Base-by-base conservation (phyloP, 2,888 invertebrate genomes). In the Caenorhabditis sp. region DNA sequence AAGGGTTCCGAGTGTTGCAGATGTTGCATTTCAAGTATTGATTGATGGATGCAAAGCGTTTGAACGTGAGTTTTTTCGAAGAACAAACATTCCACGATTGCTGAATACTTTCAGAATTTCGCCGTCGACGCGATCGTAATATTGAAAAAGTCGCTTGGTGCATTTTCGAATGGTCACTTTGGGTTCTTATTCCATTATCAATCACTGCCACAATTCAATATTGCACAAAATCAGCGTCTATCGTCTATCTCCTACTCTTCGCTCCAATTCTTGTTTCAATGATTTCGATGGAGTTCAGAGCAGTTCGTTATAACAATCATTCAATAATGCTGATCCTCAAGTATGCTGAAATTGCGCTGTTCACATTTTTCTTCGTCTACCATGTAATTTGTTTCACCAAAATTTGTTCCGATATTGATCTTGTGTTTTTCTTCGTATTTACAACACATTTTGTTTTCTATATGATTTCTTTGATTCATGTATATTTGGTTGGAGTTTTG, bases 311-410 rank as follows among this genome's bases (percentile, higher is more conserved):
- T 37, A 14, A 23, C 12, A 58, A 23, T 21, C 23, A 19, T 8
- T 19, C 58, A 14, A 10, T 19, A 12, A 43, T 58, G 10, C 36
- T 37, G 1, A 37, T 58, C 21, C 36, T 36, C 36, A 58, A 58
- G 21, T 58, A 58, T n/a, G 37, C 21, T 8, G 19, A 36, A 37
- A n/a, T 58, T 6, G 12, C 36, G 1, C 21, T 37, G 21, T 37
- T 23, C 36, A 37, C 58, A 43, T 58, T 58, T 21, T 36, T 58
- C 23, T 58, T 58, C 43, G 37, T 58, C 21, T 58, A 58, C 14
- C 58, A 58, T 58, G 36, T 58, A 21, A 21, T 58, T 37, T 58
- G 58, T 37, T 37, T 58, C 36, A 36, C 58, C 23, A 58, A 37
- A 36, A 36, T 26, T 19, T 21, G 37, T 21, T 19, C 58, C 10